Conservation (phyloP, 2,797 vertebrate genomes). For the Manis crassicaudata region DNA sequence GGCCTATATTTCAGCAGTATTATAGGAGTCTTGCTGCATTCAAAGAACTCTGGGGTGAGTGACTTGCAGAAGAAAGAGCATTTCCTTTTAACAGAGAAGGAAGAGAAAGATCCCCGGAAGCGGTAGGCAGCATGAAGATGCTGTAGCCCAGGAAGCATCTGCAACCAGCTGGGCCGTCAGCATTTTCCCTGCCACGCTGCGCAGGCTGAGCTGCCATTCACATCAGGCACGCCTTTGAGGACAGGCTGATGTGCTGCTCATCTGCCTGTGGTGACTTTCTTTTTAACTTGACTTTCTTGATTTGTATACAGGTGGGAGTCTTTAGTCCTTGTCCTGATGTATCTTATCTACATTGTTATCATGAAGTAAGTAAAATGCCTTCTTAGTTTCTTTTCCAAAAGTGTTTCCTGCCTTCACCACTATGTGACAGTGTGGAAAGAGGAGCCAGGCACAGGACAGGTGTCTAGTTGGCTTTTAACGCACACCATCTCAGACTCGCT, state of each 20-base stretch:
- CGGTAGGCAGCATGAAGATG: too few species aligned
- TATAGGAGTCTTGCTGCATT: neutral
- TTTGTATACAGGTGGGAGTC: conserved; percentile 94
- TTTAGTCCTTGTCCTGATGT: conserved; percentile 94
- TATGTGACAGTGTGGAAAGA: neutral
- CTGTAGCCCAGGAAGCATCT: neutral
- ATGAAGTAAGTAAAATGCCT: conserved; percentile 94
- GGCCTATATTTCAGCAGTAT: neutral
- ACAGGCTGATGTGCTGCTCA: neutral
- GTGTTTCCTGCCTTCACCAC: neutral
- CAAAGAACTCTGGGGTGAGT: neutral
- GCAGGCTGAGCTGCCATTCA: neutral
- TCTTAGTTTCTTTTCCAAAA: neutral
- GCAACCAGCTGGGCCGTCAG: neutral
- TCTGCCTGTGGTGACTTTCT: neutral
- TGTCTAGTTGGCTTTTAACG: neutral
- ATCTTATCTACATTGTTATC: conserved; percentile 95
- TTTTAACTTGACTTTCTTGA: conserved; percentile 59
- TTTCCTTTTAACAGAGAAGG: neutral
- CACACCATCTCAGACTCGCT: neutral
- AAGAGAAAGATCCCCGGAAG: neutral
- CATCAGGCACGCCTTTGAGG: neutral
- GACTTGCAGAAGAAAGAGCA: neutral
- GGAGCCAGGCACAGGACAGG: neutral
- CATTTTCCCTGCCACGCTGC: neutral